These are phyloP conservation scores for Hippasteria phrygiana DNA, from an alignment of 53 echinoderm and acorn worm species.

Conservation along the genomic window DNA sequence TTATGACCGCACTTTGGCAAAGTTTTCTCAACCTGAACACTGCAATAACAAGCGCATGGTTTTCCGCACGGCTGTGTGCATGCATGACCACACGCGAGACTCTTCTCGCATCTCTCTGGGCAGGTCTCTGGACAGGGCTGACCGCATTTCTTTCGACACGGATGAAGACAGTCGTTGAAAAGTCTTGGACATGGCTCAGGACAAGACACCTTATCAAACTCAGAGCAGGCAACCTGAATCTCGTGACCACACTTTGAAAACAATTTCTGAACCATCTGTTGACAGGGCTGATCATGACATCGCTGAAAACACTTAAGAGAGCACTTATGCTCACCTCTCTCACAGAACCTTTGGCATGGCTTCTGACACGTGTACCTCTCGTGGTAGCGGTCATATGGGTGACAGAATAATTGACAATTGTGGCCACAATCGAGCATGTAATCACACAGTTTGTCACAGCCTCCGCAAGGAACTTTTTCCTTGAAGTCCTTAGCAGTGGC, in stretches of 20 bases:
- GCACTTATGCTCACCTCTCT: conserved; percentile 32
- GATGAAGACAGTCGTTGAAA: background rate
- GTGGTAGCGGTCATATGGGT: conserved; percentile 70
- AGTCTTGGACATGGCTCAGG: conserved; percentile 1
- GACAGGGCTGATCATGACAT: conserved; percentile 49
- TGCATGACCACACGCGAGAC: conserved; percentile 62
- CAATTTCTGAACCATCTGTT: background rate
- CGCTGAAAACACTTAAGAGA: conserved; percentile 26
- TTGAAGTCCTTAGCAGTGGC: conserved; percentile 64
- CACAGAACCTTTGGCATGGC: background rate
- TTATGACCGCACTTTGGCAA: conserved; percentile 22
- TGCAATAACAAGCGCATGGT: background rate
- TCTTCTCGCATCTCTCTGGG: conserved; percentile 41
- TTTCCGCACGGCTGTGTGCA: background rate
- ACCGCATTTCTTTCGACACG: conserved; percentile 4
- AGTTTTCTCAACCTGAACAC: background rate
- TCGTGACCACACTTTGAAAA: conserved; percentile 39
- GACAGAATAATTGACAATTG: conserved; percentile 67
- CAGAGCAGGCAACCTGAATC: conserved; percentile 3
- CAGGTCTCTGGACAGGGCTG: conserved; percentile 6
- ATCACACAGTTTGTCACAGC: conserved; percentile 70
- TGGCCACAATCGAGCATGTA: conserved; percentile 74
- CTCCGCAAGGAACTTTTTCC: conserved; percentile 72
- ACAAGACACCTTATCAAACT: conserved; percentile 5
- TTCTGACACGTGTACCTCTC: conserved; percentile 60